These are phyloP conservation scores for Macrosteles quadrilineatus DNA, from an alignment of 1,140 invertebrate genomes.

Conservation along the genomic window DNA sequence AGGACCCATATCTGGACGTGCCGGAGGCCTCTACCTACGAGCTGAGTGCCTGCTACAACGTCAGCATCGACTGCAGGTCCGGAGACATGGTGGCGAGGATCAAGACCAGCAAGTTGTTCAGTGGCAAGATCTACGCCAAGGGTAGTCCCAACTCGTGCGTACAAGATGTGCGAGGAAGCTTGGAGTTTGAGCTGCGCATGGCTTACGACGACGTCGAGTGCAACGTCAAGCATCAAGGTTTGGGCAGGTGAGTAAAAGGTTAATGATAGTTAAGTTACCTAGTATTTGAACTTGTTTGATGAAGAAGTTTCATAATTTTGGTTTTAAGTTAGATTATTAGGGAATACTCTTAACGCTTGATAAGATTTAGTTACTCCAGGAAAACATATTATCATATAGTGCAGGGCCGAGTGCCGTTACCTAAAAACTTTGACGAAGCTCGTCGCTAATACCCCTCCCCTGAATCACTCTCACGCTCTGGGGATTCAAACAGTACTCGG, in stretches of 20 bases:
- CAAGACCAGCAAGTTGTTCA: conserved; percentile 88
- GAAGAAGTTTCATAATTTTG: no score
- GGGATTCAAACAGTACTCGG: no score
- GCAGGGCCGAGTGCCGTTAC: no score
- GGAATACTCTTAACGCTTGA: no score
- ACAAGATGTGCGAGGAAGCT: conserved; percentile 76
- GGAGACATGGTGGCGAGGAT: conserved; percentile 92
- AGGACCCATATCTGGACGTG: conserved; percentile 88
- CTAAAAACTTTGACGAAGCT: no score
- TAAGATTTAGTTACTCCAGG: no score
- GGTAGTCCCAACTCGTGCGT: conserved; percentile 90
- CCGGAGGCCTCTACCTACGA: conserved; percentile 89
- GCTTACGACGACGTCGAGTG: conserved; percentile 90
- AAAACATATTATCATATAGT: no score
- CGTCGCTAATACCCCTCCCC: no score
- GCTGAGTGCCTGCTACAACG: conserved; percentile 91
- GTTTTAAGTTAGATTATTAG: no score
- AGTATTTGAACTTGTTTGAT: conserved; percentile 90
- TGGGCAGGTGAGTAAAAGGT: conserved; percentile 57
- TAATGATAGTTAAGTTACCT: conserved; percentile 77
- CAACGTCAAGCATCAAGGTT: conserved; percentile 81
- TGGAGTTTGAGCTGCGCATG: conserved; percentile 87
- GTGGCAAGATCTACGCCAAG: conserved; percentile 93
- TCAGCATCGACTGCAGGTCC: conserved; percentile 87
- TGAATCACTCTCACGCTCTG: no score